Percentiles rank a stretch among this genome's conserved stretches.
Conservation (phyloP, 2,113 vertebrate genomes). For the Tragulus kanchil region DNA sequence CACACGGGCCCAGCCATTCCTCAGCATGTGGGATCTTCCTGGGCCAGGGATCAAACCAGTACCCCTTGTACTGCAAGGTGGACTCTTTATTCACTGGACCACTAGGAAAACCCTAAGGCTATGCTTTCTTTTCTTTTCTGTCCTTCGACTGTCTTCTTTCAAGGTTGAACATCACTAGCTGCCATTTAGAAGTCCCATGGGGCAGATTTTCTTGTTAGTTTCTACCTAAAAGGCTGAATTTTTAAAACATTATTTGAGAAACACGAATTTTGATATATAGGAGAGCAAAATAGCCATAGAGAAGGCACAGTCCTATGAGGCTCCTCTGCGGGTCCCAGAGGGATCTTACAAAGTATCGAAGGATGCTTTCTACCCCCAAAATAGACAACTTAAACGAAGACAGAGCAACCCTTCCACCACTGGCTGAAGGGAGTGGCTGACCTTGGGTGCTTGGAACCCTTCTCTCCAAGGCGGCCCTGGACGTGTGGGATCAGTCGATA, state of each 20-base stretch:
- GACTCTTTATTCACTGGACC: too few relatives aligned
- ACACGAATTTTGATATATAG: neutral
- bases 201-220: neutral
- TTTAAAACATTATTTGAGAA: neutral
- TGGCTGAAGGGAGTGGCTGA: neutral
- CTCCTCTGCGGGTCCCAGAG: neutral
- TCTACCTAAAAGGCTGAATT: neutral
- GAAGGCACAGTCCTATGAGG: neutral
- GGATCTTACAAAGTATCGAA: neutral
- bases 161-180: neutral
- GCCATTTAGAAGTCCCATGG: neutral
- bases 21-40: too few relatives aligned
- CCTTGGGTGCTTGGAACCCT: neutral
- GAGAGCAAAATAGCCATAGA: neutral
- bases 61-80: too few relatives aligned
- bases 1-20: too few relatives aligned
- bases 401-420: neutral
- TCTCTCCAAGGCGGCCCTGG: neutral
- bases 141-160: slow-evolving; percentile 3
- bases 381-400: neutral
- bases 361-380: neutral
- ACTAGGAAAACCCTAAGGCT: neutral
- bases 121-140: neutral
- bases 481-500: neutral
- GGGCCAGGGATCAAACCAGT: too few relatives aligned